phyloP scores from a whole-genome alignment of 30 jellyfish, hydroid and myxozoan species.

The Hydractinia symbiolongicarpus region DNA sequence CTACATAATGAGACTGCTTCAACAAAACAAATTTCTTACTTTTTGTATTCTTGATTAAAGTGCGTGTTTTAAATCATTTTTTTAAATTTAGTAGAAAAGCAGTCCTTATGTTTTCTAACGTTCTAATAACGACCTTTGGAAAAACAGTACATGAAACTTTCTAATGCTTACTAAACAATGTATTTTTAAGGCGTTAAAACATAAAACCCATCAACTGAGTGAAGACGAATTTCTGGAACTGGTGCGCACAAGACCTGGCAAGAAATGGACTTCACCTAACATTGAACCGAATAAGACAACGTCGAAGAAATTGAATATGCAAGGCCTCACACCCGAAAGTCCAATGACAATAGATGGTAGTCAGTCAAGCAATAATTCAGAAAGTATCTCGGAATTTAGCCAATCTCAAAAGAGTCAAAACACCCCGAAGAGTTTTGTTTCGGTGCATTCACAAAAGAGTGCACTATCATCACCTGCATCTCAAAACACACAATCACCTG shows the following conservation, averaged over 20 bases:
- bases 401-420: neutral
- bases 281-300: neutral
- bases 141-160: too few species aligned
- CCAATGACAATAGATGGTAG: neutral
- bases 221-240: conserved; percentile 81
- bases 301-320: neutral
- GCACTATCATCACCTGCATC: conserved; percentile 5
- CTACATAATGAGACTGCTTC: too few species aligned
- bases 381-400: too few species aligned
- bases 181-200: conserved; percentile 54
- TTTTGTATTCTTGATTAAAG: too few species aligned
- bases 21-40: too few species aligned
- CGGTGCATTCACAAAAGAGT: neutral
- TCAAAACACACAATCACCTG: neutral
- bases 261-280: neutral
- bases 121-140: too few species aligned
- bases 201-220: conserved; percentile 67
- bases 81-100: too few species aligned
- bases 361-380: too few species aligned
- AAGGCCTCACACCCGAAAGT: neutral
- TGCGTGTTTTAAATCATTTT: too few species aligned
- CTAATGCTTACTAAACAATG: too few species aligned
- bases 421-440: neutral
- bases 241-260: conserved; percentile 42
- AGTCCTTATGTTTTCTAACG: too few species aligned